phyloP scores from a whole-genome alignment of 92 coral and sea anemone species.

The Epizoanthus stellaris region DNA sequence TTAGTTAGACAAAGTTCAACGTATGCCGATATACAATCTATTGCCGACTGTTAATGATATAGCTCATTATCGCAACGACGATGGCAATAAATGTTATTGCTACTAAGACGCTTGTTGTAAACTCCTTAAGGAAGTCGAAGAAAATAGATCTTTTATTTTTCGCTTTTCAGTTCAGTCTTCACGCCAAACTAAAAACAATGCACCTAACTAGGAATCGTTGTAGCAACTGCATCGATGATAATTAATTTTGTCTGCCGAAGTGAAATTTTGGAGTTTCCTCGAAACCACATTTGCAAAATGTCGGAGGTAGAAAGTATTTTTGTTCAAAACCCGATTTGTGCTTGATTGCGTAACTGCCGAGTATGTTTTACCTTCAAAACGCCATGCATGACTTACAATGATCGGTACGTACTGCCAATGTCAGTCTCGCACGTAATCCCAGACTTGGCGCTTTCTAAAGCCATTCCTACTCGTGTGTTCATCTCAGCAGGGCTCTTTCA shows the following conservation, averaged over 20 bases:
- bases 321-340: not conserved
- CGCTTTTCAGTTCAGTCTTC: slow-evolving; percentile 12
- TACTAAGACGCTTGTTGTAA: not conserved
- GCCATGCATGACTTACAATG: no score
- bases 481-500: not conserved
- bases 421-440: no score
- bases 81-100: not conserved
- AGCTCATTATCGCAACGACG: not conserved
- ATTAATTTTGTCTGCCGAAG: slow-evolving; percentile 39
- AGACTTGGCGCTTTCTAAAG: no score
- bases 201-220: not conserved
- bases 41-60: slow-evolving; percentile 5
- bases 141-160: slow-evolving; percentile 22
- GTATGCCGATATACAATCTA: not conserved
- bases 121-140: slow-evolving; percentile 7
- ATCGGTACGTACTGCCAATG: no score
- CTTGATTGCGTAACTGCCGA: no score
- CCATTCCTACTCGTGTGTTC: no score
- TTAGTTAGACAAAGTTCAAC: not conserved
- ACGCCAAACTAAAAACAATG: slow-evolving; percentile 40
- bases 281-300: not conserved
- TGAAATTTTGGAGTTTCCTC: slow-evolving; percentile 30
- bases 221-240: slow-evolving; percentile 25
- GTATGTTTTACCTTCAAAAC: no score
- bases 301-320: no score